A percentile compares a stretch with the other conserved stretches of the same genome.
These are phyloP conservation scores for Acrossocheilus wenchowensis DNA, from an alignment of 2,797 vertebrate species.

Conservation along the genomic window DNA sequence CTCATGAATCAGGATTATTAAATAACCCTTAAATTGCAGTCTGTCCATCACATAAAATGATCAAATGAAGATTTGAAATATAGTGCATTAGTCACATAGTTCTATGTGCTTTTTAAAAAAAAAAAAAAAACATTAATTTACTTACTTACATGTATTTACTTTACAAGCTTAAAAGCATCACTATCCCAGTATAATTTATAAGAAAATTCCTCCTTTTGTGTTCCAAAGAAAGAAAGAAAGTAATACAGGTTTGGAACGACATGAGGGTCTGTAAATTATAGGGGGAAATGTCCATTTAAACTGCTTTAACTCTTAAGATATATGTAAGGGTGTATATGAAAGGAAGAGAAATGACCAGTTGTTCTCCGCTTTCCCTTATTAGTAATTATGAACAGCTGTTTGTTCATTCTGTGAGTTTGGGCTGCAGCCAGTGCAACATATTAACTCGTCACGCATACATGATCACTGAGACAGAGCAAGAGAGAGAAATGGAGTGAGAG, in stretches of 20 bases:
- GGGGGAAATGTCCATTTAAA: not conserved
- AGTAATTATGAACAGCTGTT: constrained; percentile 49
- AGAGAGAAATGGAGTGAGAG: constrained; percentile 17
- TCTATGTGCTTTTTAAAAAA: not conserved
- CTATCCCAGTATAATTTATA: too few relatives aligned
- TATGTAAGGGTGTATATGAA: not conserved
- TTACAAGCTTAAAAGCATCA: not conserved
- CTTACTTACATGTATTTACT: not conserved
- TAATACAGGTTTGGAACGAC: not conserved
- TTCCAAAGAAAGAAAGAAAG: not conserved
- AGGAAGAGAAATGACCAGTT: not conserved
- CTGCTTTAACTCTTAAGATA: not conserved
- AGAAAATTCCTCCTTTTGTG: not conserved
- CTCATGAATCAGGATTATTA: not conserved
- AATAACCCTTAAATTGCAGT: not conserved
- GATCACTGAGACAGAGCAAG: constrained; percentile 10
- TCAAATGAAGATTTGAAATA: not conserved
- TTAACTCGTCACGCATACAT: constrained; percentile 43
- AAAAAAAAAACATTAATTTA: not conserved
- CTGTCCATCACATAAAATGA: not conserved
- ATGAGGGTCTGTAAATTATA: not conserved
- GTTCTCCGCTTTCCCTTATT: constrained; percentile 40
- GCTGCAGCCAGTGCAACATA: constrained; percentile 11
- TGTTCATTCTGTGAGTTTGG: constrained; percentile 44
- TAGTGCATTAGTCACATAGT: not conserved